These are phyloP conservation scores for Empidonax alnorum DNA, from an alignment of 2,113 vertebrate species.

Conservation along the genomic window DNA sequence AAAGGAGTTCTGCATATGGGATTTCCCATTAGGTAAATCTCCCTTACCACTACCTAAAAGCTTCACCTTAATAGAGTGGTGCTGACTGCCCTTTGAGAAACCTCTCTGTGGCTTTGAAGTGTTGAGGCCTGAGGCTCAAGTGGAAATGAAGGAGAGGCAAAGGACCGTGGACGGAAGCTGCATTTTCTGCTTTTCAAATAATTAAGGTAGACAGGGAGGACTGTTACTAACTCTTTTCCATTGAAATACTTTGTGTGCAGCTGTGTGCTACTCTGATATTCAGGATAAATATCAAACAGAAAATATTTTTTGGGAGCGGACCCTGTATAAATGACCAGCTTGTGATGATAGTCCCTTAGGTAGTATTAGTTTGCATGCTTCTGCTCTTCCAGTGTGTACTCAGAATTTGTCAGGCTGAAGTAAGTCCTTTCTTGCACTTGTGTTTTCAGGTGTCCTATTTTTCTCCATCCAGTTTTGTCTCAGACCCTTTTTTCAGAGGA, in stretches of 20 bases:
- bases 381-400: neutral
- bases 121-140: neutral
- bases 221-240: neutral
- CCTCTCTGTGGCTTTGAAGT: neutral
- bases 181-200: neutral
- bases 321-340: neutral
- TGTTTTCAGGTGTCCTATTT: neutral
- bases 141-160: neutral
- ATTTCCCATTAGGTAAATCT: neutral
- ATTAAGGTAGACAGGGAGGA: neutral
- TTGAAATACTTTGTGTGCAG: neutral
- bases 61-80: neutral
- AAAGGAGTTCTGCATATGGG: neutral
- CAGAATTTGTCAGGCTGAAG: neutral
- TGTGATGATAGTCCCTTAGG: neutral
- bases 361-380: neutral
- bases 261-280: neutral
- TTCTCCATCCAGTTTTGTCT: slow-evolving; percentile 7
- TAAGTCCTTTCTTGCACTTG: neutral
- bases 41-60: neutral
- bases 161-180: neutral
- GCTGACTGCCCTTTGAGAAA: neutral
- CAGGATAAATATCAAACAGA: neutral
- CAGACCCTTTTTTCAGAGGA: neutral
- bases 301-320: neutral